Percentiles rank a stretch among this genome's conserved stretches.
phyloP scores from a whole-genome alignment of 2,797 vertebrate genomes.

The Sorex maritimensis region DNA sequence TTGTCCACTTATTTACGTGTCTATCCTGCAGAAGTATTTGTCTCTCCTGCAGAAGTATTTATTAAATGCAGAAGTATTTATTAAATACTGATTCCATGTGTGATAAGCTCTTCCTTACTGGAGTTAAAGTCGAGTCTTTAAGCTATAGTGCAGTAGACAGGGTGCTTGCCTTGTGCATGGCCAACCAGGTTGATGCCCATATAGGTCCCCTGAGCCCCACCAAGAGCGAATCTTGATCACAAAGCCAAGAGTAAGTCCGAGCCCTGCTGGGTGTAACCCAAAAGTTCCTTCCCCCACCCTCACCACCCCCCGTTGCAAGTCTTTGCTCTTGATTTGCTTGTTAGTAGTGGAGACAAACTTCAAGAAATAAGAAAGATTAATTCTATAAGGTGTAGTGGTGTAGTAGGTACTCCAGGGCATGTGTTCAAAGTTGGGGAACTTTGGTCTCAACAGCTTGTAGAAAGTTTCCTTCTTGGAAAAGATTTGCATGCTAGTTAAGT shows the following conservation, averaged over 20 bases:
- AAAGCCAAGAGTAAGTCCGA: too few species aligned
- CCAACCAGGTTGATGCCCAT: too few species aligned
- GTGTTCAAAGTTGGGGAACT: background rate
- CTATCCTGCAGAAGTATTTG: background rate
- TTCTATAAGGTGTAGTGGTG: background rate
- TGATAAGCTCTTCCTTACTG: background rate
- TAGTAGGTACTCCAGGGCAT: background rate
- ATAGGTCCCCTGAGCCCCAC: too few species aligned
- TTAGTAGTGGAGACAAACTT: conserved; percentile 19
- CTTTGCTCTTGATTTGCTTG: conserved; percentile 44
- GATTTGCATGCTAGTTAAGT: background rate
- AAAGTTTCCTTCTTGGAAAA: background rate
- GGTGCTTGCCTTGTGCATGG: too few species aligned
- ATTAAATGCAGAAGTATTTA: background rate
- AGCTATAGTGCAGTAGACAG: too few species aligned
- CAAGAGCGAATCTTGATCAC: too few species aligned
- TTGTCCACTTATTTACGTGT: background rate
- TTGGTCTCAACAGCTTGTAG: background rate
- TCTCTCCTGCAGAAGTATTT: background rate
- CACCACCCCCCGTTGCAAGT: background rate
- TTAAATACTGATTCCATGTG: background rate
- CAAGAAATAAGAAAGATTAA: background rate
- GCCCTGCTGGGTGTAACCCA: too few species aligned
- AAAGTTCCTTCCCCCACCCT: too few species aligned
- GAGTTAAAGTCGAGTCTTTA: background rate